These are phyloP conservation scores for Meloidogyne exigua DNA, from an alignment of 1,140 invertebrate species.

Conservation along the genomic window DNA sequence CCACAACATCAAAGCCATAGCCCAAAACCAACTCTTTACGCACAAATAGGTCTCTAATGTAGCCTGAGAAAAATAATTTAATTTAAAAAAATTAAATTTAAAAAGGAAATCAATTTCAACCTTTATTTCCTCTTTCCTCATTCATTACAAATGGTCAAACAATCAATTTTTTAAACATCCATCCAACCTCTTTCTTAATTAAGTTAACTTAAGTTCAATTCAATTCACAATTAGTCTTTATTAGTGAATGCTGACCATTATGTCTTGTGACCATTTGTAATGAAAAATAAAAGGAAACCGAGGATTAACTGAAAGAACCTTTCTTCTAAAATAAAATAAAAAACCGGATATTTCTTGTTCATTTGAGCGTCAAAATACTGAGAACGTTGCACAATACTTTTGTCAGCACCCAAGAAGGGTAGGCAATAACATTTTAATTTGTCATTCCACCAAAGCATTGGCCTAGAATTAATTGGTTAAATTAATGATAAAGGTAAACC, in stretches of 20 bases:
- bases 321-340: no score
- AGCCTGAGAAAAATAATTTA: conserved; percentile 12
- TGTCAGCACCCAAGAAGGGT: conserved; percentile 78
- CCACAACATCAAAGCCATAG: conserved; percentile 66
- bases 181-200: no score
- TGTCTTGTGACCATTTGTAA: no score
- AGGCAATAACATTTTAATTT: conserved; percentile 73
- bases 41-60: conserved; percentile 64
- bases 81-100: not conserved
- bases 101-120: no score
- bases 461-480: conserved; percentile 65
- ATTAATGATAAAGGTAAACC: conserved; percentile 27
- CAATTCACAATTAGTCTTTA: no score
- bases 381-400: conserved; percentile 75
- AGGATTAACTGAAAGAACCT: no score
- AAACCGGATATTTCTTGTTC: conserved; percentile 72
- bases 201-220: no score
- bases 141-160: no score
- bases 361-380: conserved; percentile 74
- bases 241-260: no score
- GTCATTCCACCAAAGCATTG: conserved; percentile 70
- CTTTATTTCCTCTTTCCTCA: no score
- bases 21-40: conserved; percentile 54
- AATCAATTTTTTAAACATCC: no score
- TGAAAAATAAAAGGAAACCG: no score